A percentile compares a stretch with the other conserved stretches of the same genome.
Evolutionary conservation across 2,797 vertebrate genomes (phyloP).

Genomic region (Cheirogaleus major): DNA sequence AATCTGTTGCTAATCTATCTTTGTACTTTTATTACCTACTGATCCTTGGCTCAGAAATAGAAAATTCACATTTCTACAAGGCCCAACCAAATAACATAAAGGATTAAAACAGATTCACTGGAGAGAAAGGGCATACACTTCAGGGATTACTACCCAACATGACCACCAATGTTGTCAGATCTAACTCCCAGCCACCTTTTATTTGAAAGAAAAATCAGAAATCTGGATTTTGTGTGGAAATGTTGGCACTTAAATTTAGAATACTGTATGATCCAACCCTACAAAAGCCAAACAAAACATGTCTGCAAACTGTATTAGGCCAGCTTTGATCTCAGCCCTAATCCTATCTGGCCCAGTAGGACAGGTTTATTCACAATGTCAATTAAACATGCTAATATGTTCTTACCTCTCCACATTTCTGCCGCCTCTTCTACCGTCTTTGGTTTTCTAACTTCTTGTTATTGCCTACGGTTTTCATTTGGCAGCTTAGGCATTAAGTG

Average conservation of each 20-base stretch:
- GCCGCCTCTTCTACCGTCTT: background rate
- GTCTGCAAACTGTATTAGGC: background rate
- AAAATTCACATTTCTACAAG: slow-evolving; percentile 5
- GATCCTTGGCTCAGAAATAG: background rate
- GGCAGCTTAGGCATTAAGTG: background rate
- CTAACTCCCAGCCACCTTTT: background rate
- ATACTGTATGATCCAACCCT: background rate
- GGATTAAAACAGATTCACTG: background rate
- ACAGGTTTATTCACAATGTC: background rate
- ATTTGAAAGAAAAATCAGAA: slow-evolving; percentile 16
- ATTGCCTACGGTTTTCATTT: background rate
- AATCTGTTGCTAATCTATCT: slow-evolving; percentile 2
- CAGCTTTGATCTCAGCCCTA: slow-evolving; percentile 37
- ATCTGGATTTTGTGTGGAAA: background rate
- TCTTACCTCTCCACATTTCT: background rate
- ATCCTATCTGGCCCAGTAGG: slow-evolving; percentile 14
- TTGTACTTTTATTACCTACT: slow-evolving; percentile 7
- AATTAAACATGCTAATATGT: background rate
- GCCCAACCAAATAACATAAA: background rate
- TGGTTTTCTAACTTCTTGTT: background rate
- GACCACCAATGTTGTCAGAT: background rate
- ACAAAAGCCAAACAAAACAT: background rate
- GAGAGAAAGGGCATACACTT: background rate
- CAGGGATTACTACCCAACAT: background rate
- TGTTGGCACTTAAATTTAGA: slow-evolving; percentile 31